Percentiles rank a stretch among this genome's conserved stretches.
phyloP scores from a whole-genome alignment of 2,797 vertebrate species.

The Tragopan temminckii region DNA sequence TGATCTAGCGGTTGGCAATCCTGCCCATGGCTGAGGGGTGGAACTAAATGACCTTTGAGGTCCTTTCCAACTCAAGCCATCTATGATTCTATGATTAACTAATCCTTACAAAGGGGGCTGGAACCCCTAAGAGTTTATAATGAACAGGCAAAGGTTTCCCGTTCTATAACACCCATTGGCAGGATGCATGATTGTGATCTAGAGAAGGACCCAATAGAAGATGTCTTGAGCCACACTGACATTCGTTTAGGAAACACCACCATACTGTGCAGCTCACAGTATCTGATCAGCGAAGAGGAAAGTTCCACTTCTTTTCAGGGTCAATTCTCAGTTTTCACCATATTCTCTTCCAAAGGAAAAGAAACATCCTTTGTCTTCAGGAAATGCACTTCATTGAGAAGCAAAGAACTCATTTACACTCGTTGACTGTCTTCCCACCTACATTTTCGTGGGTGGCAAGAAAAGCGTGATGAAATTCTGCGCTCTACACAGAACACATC shows the following conservation, averaged over 20 bases:
- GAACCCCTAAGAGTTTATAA: neutral
- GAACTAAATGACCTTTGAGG: no score
- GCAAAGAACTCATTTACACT: neutral
- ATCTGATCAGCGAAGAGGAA: neutral
- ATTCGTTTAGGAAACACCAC: neutral
- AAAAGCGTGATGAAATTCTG: neutral
- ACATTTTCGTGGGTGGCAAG: neutral
- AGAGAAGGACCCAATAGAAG: neutral
- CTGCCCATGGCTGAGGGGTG: no score
- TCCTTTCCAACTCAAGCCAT: no score
- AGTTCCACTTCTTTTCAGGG: neutral
- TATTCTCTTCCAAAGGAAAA: neutral
- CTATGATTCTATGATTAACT: neutral
- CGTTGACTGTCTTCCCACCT: neutral
- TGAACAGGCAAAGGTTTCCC: neutral
- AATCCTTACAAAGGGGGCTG: neutral
- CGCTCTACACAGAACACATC: fast-evolving
- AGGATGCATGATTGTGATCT: neutral
- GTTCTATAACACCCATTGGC: neutral
- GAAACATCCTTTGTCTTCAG: neutral
- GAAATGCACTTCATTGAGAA: neutral
- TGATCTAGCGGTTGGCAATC: no score
- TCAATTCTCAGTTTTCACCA: neutral
- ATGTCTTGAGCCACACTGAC: neutral
- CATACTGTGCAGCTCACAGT: neutral